Evolutionary conservation across 2,888 invertebrate species (phyloP).

Genomic region (Pandemis heparana): DNA sequence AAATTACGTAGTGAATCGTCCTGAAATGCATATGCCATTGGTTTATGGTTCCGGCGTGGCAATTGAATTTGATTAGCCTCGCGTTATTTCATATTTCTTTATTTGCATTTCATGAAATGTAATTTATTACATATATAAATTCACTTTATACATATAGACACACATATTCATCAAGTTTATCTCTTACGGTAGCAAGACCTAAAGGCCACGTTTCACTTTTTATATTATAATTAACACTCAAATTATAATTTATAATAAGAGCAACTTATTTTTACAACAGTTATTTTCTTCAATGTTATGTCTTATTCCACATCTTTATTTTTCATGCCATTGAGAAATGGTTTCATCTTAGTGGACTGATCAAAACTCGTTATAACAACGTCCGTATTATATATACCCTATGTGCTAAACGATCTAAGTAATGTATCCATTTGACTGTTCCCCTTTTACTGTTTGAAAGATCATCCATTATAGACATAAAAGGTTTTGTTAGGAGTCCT

Average conservation of each 20-base stretch:
- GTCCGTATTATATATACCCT: conserved; percentile 66
- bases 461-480: conserved; percentile 70
- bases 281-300: no score
- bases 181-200: no score
- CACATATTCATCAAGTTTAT: no score
- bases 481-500: conserved; percentile 57
- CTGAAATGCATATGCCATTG: conserved; percentile 38
- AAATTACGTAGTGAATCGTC: conserved; percentile 41
- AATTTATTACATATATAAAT: background rate
- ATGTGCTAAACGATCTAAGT: conserved; percentile 60
- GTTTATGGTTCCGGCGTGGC: conserved; percentile 30
- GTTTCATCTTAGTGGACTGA: conserved; percentile 60
- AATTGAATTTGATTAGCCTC: conserved; percentile 26
- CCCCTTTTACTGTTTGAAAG: conserved; percentile 67
- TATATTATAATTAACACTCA: no score
- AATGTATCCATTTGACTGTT: conserved; percentile 62
- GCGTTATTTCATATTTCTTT: background rate
- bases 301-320: background rate
- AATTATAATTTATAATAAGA: no score
- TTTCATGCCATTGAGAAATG: conserved; percentile 19
- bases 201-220: no score
- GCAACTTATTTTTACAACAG: no score
- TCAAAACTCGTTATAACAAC: conserved; percentile 55
- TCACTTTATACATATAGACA: no score
- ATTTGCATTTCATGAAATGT: background rate